Evolutionary conservation across 2,888 invertebrate species (phyloP).

Genomic region (Alcis repandata): DNA sequence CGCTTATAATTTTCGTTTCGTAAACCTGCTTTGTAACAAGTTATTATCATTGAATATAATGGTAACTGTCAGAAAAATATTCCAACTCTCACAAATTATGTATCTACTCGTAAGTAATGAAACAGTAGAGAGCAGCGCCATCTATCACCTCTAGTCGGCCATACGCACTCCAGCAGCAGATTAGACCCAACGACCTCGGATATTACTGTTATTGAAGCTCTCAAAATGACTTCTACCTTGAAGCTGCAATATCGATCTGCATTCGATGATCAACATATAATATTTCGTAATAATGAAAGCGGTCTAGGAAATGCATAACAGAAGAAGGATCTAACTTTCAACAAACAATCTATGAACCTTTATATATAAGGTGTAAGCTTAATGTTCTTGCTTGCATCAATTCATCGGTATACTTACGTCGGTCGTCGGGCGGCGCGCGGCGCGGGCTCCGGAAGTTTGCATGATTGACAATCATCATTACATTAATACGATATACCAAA

Average conservation of each 20-base stretch:
- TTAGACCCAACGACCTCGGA: conserved; percentile 53
- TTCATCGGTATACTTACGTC: conserved; percentile 80
- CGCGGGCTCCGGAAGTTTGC: conserved; percentile 81
- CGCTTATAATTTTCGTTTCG: not conserved
- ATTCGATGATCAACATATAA: conserved; percentile 64
- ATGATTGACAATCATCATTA: conserved; percentile 86
- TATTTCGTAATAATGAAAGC: conserved; percentile 73
- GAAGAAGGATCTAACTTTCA: conserved; percentile 73
- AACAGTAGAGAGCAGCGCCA: conserved; percentile 14
- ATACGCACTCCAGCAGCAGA: conserved; percentile 45
- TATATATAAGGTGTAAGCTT: conserved; percentile 64
- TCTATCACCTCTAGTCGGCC: conserved; percentile 32
- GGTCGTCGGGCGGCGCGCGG: conserved; percentile 74
- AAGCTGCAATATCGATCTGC: conserved; percentile 68
- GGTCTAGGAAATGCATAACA: conserved; percentile 77
- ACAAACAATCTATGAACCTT: conserved; percentile 78
- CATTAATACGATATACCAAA: conserved; percentile 83
- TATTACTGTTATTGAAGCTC: conserved; percentile 66
- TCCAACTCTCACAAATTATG: not conserved
- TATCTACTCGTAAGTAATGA: conserved; percentile 2
- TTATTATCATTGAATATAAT: not conserved
- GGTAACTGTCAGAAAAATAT: not conserved
- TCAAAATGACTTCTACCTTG: conserved; percentile 58
- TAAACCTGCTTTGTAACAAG: not conserved
- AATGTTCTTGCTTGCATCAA: conserved; percentile 79